phyloP scores from a whole-genome alignment of 2,888 invertebrate species.

The Archips xylosteana region DNA sequence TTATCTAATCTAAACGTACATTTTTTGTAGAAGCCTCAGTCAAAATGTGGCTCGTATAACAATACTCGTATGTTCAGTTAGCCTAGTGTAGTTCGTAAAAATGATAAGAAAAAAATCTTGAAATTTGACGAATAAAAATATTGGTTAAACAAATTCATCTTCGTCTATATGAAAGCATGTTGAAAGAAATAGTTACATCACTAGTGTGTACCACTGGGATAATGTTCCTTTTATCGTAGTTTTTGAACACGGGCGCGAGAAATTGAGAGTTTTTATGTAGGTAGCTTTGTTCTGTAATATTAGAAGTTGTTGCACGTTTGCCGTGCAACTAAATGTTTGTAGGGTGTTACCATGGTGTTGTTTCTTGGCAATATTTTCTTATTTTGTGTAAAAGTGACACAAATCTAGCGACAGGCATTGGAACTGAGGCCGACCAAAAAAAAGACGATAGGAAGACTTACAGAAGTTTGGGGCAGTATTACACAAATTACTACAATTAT shows the following conservation, averaged over 20 bases:
- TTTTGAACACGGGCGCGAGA: constrained; percentile 18
- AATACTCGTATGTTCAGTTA: too few relatives aligned
- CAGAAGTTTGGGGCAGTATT: too few relatives aligned
- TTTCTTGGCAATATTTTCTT: neutral
- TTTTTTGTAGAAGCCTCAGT: too few relatives aligned
- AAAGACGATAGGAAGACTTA: too few relatives aligned
- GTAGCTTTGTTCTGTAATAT: constrained; percentile 13
- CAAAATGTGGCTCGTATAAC: too few relatives aligned
- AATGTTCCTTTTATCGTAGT: constrained; percentile 26
- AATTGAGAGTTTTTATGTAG: constrained; percentile 25
- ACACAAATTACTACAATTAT: too few relatives aligned
- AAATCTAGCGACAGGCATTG: neutral
- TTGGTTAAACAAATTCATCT: too few relatives aligned
- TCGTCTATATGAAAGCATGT: too few relatives aligned
- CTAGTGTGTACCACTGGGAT: neutral
- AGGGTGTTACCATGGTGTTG: neutral
- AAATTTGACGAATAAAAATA: too few relatives aligned
- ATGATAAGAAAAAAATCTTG: too few relatives aligned
- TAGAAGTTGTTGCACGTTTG: constrained; percentile 20
- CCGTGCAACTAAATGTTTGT: neutral
- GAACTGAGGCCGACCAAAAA: neutral
- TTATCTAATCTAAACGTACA: too few relatives aligned
- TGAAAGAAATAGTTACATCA: neutral
- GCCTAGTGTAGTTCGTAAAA: too few relatives aligned
- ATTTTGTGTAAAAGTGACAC: neutral